Evolutionary conservation across 2,888 invertebrate genomes (phyloP).

Genomic region (Eupithecia abbreviata): DNA sequence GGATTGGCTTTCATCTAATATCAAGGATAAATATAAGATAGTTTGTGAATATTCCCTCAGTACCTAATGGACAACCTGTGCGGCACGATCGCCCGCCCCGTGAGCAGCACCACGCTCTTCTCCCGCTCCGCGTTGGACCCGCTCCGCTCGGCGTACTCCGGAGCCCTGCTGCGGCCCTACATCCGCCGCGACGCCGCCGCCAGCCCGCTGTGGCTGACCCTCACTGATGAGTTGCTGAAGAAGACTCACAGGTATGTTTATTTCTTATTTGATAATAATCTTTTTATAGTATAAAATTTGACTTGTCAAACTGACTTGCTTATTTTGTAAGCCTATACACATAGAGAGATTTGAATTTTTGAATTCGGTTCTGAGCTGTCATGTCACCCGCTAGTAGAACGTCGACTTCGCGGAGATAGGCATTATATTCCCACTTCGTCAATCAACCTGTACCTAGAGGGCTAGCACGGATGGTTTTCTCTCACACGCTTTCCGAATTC

Average conservation of each 20-base stretch:
- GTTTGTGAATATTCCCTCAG: constrained; percentile 47
- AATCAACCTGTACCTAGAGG: no score
- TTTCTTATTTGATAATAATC: no score
- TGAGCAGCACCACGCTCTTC: constrained; percentile 79
- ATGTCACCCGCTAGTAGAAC: background rate
- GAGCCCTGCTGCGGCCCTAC: constrained; percentile 91
- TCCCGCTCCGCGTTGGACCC: constrained; percentile 80
- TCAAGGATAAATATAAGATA: background rate
- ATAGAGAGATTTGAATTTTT: no score
- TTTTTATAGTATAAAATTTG: no score
- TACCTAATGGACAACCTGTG: constrained; percentile 71
- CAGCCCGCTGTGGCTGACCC: constrained; percentile 87
- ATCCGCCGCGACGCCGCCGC: constrained; percentile 89
- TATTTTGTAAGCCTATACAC: no score
- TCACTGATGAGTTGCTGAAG: constrained; percentile 86
- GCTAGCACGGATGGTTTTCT: no score
- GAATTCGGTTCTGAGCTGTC: background rate
- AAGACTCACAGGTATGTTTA: constrained; percentile 77
- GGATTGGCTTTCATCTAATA: no score
- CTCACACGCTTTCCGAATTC: background rate
- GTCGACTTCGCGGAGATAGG: no score
- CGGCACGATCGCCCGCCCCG: constrained; percentile 66
- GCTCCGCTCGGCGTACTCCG: constrained; percentile 88
- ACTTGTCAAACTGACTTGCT: no score
- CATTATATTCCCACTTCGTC: no score